These are phyloP conservation scores for Oligia fasciuncula DNA, from an alignment of 2,888 invertebrate genomes.

Conservation along the genomic window DNA sequence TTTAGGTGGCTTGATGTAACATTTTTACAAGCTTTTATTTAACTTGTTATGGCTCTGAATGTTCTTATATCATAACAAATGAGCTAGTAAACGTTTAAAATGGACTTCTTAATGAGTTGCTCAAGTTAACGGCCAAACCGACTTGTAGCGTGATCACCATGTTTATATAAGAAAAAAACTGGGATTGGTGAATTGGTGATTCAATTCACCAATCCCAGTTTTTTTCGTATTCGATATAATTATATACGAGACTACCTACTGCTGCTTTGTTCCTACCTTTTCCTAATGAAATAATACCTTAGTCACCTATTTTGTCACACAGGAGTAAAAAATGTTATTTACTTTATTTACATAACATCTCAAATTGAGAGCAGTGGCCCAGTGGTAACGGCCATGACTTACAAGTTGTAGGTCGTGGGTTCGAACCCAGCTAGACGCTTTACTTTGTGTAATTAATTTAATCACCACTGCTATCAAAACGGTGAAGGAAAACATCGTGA, in stretches of 20 bases:
- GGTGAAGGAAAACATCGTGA: too few relatives aligned
- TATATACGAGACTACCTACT: neutral
- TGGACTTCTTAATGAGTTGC: neutral
- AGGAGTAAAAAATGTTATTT: neutral
- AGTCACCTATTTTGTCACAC: neutral
- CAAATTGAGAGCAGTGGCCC: neutral
- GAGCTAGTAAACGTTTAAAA: neutral
- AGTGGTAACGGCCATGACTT: too few relatives aligned
- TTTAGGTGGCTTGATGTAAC: conserved; percentile 48
- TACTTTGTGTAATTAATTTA: too few relatives aligned
- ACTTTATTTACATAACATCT: neutral
- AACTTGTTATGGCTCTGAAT: neutral
- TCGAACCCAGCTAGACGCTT: too few relatives aligned
- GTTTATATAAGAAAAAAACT: too few relatives aligned
- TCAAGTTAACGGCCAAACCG: neutral
- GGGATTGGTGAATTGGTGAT: too few relatives aligned
- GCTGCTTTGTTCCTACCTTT: neutral
- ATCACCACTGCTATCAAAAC: too few relatives aligned
- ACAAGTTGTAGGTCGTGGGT: too few relatives aligned
- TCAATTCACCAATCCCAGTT: neutral
- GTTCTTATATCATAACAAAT: conserved; percentile 10
- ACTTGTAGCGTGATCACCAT: neutral
- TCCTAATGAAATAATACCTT: neutral
- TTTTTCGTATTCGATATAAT: neutral
- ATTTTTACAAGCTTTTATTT: neutral